phyloP scores from a whole-genome alignment of 2,797 vertebrate species.

The Enteromius viviparus region DNA sequence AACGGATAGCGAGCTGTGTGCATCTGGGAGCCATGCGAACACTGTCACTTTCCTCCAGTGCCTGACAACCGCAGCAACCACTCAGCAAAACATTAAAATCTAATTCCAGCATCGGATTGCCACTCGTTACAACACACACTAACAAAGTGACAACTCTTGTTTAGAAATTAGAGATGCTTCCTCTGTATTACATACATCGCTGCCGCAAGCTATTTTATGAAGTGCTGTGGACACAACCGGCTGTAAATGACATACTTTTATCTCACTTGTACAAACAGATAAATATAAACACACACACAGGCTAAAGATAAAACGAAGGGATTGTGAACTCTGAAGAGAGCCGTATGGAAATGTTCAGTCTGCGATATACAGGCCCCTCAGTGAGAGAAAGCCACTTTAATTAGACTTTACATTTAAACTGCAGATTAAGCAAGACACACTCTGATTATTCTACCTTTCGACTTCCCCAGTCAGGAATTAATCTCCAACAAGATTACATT shows the following conservation, averaged over 20 bases:
- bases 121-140: neutral
- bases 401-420: conserved; percentile 73
- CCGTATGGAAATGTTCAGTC: conserved; percentile 62
- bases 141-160: conserved; percentile 9
- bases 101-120: conserved; percentile 1
- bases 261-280: conserved; percentile 25
- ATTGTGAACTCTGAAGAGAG: conserved; percentile 59
- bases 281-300: conserved; percentile 15
- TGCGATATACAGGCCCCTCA: conserved; percentile 56
- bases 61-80: neutral
- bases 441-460: conserved; percentile 69
- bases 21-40: conserved; percentile 14
- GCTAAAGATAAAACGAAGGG: conserved; percentile 53
- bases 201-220: neutral
- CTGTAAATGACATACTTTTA: neutral
- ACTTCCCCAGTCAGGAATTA: conserved; percentile 72
- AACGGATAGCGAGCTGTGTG: neutral
- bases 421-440: conserved; percentile 73
- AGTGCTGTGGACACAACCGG: neutral
- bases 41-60: neutral
- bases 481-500: conserved; percentile 79
- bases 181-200: conserved; percentile 5
- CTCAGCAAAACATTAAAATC: conserved; percentile 28
- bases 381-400: conserved; percentile 69
- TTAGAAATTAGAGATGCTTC: conserved; percentile 23